These are phyloP conservation scores for Drosophila gaucha DNA, from an alignment of 2,888 invertebrate genomes.

Conservation along the genomic window DNA sequence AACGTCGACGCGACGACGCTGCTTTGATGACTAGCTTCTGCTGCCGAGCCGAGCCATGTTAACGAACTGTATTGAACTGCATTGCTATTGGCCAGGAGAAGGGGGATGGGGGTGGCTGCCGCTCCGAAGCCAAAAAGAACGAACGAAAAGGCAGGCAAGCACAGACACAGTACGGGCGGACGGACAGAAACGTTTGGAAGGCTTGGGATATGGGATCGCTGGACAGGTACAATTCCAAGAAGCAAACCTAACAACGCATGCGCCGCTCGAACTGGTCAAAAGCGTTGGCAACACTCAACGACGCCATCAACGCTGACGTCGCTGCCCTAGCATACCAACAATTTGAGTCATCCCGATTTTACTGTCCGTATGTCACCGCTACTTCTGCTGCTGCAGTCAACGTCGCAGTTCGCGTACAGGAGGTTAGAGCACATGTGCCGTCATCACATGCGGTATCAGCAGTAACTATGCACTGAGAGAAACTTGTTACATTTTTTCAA, in stretches of 20 bases:
- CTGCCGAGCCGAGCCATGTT: conserved; percentile 28
- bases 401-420: too few species aligned
- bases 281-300: not conserved
- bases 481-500: not conserved
- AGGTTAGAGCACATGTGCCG: conserved; percentile 29
- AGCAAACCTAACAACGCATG: conserved; percentile 41
- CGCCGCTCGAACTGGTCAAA: conserved; percentile 24
- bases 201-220: conserved; percentile 3
- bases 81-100: conserved; percentile 30
- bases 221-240: conserved; percentile 44
- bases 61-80: conserved; percentile 68
- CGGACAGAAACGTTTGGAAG: not conserved
- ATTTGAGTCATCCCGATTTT: conserved; percentile 63
- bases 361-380: conserved; percentile 55
- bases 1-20: conserved; percentile 15
- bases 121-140: conserved; percentile 5
- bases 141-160: conserved; percentile 5
- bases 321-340: conserved; percentile 53
- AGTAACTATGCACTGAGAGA: conserved; percentile 29
- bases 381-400: conserved; percentile 5
- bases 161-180: conserved; percentile 7
- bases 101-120: not conserved
- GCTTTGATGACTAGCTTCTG: conserved; percentile 32
- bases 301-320: not conserved
- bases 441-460: conserved; percentile 24